Evolutionary conservation across 2,113 vertebrate genomes (phyloP).

Genomic region (Hydrolagus affinis): DNA sequence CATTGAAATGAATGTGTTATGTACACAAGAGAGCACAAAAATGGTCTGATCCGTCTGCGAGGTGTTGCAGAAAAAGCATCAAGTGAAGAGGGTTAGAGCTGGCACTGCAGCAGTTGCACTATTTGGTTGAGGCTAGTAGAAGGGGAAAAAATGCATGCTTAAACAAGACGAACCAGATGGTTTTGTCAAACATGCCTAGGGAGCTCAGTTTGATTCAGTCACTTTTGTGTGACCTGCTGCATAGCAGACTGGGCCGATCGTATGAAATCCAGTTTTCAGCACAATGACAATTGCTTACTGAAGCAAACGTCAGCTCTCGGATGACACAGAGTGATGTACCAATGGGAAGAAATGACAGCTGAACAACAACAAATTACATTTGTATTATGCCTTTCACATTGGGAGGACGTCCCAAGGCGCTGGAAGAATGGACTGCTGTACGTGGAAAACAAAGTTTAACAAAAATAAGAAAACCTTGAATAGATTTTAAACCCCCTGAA

Average conservation of each 20-base stretch:
- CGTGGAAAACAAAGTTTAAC: no score
- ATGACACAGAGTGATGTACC: not conserved
- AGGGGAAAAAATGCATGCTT: not conserved
- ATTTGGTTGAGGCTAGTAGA: not conserved
- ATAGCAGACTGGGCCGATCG: not conserved
- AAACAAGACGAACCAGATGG: conserved; percentile 24
- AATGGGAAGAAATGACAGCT: no score
- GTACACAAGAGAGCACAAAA: not conserved
- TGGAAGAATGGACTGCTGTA: no score
- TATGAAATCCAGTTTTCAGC: not conserved
- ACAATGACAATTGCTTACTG: conserved; percentile 14
- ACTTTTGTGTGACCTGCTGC: conserved; percentile 18
- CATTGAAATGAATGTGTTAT: not conserved
- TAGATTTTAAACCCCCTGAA: no score
- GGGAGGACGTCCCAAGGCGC: no score
- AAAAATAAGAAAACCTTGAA: no score
- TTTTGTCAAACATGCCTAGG: not conserved
- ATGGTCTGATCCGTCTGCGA: not conserved
- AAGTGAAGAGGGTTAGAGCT: not conserved
- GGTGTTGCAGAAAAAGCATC: not conserved
- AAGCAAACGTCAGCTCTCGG: not conserved
- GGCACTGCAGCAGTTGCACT: not conserved
- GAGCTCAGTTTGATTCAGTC: conserved; percentile 16
- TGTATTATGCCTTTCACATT: no score
- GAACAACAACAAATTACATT: no score